Conservation (phyloP, 37 sponge, comb jelly and placozoan species). For the Aplysina aerophoba region DNA sequence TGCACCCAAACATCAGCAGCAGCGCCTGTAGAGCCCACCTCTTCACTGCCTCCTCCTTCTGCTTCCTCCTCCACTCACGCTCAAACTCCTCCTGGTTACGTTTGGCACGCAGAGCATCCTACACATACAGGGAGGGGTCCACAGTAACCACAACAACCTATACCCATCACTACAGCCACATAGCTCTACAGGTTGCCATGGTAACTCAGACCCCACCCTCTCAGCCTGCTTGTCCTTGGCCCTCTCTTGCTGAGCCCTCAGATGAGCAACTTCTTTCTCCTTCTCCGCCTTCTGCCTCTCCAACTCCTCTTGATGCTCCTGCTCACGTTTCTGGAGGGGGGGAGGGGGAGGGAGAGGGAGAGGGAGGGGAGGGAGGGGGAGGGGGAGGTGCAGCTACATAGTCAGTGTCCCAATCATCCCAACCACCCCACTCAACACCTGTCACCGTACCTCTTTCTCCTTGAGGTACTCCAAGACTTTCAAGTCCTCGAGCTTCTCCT, state of each 20-base stretch:
- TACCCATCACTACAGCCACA: neutral
- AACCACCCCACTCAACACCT: neutral
- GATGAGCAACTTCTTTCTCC: conserved; percentile 92
- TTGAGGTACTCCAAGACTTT: conserved; percentile 91
- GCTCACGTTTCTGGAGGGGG: conserved; percentile 70
- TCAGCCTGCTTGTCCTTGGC: conserved; percentile 99
- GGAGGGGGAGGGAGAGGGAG: neutral
- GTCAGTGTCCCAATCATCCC: neutral
- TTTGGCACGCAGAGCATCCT: conserved; percentile 95
- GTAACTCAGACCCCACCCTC: conserved; percentile 52
- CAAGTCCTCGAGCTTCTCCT: conserved; percentile 86
- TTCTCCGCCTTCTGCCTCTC: conserved; percentile 90
- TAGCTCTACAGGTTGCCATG: neutral
- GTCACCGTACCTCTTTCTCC: conserved; percentile 80
- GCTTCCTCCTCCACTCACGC: conserved; percentile 93
- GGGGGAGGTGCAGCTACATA: neutral
- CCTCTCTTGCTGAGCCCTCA: conserved; percentile 96
- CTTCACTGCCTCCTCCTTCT: conserved; percentile 88
- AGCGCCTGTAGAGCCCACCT: conserved; percentile 56
- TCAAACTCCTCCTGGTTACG: conserved; percentile 96
- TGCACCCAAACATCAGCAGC: neutral
- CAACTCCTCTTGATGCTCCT: conserved; percentile 81
- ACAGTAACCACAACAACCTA: neutral
- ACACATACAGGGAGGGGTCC: neutral
- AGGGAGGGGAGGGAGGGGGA: neutral